These are phyloP conservation scores for Protomyctophum bolini DNA, from an alignment of 2,113 vertebrate species.

Conservation along the genomic window DNA sequence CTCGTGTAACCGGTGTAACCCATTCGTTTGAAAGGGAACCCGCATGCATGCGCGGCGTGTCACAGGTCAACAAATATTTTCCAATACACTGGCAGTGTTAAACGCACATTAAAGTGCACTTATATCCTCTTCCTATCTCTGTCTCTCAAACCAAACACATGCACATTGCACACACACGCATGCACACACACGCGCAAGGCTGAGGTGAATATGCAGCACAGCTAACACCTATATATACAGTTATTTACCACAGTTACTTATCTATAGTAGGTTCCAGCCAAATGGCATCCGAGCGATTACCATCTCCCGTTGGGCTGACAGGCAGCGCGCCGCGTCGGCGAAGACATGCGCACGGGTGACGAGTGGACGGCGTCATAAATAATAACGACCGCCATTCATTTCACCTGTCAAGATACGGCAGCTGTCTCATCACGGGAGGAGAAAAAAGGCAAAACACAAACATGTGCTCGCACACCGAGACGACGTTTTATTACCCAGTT, in stretches of 20 bases:
- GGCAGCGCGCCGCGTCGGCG: conserved; percentile 14
- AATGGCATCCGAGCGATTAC: conserved; percentile 52
- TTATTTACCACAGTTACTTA: conserved; percentile 43
- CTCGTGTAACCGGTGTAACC: no score
- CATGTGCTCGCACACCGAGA: conserved; percentile 47
- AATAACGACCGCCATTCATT: conserved; percentile 59
- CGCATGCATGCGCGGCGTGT: no score
- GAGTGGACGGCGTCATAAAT: conserved; percentile 60
- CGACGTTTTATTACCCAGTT: conserved; percentile 55
- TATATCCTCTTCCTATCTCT: no score
- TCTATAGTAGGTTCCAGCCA: conserved; percentile 29
- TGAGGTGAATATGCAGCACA: neutral
- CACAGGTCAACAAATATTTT: no score
- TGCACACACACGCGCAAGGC: conserved; percentile 10
- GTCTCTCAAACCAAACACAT: neutral
- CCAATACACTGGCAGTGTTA: no score
- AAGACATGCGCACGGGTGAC: conserved; percentile 21
- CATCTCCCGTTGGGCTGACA: conserved; percentile 50
- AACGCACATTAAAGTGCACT: no score
- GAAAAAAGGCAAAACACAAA: conserved; percentile 48
- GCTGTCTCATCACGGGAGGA: conserved; percentile 36
- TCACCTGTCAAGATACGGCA: conserved; percentile 40
- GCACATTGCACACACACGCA: no score
- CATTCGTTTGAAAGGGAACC: no score
- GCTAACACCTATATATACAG: neutral